A percentile compares a stretch with the other conserved stretches of the same genome.
phyloP scores from a whole-genome alignment of 2,797 vertebrate genomes.

The Lepilemur ruficaudatus region DNA sequence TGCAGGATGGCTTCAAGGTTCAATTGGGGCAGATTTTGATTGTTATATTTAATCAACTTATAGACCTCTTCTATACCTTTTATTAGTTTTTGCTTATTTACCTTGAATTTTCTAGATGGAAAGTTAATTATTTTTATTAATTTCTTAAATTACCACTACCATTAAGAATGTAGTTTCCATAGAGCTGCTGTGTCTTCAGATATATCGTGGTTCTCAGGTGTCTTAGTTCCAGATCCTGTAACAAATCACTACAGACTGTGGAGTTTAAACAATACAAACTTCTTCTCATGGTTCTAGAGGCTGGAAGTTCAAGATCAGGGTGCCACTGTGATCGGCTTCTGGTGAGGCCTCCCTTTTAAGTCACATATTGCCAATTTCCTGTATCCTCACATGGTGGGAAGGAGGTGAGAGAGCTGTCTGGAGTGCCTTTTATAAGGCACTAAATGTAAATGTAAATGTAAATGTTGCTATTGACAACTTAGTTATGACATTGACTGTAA shows the following conservation, averaged over 20 bases:
- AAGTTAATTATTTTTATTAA: background rate
- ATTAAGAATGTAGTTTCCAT: background rate
- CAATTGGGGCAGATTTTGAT: background rate
- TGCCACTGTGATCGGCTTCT: background rate
- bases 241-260: background rate
- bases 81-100: background rate
- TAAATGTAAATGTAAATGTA: no score
- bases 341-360: background rate
- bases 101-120: background rate
- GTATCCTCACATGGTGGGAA: background rate
- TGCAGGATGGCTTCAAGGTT: background rate
- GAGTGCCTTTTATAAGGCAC: background rate
- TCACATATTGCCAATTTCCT: background rate
- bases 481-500: background rate
- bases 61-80: background rate
- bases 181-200: background rate
- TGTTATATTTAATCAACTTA: background rate
- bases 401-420: background rate
- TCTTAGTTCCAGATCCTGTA: background rate
- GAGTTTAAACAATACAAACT: background rate
- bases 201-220: background rate
- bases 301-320: background rate
- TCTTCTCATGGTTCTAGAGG: background rate
- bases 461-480: background rate
- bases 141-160: background rate